These are phyloP conservation scores for Acholoe squamosa DNA, from an alignment of 2,888 invertebrate species.

Conservation along the genomic window DNA sequence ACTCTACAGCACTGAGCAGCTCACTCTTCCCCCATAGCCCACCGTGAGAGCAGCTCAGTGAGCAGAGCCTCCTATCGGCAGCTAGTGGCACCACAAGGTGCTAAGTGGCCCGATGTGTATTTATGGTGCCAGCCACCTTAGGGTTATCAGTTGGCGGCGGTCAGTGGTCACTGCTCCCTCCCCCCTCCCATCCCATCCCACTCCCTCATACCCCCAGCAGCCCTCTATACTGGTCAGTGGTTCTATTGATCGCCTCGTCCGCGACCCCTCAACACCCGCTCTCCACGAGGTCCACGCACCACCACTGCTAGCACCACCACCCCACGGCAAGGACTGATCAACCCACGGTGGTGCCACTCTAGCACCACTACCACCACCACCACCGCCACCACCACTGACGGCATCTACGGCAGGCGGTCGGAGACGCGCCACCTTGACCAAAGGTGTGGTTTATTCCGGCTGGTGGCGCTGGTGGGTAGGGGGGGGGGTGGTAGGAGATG, in stretches of 20 bases:
- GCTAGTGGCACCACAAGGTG: background rate
- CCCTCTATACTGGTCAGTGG: background rate
- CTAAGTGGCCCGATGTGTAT: conserved; percentile 56
- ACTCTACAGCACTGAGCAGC: background rate
- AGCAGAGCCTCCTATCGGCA: background rate
- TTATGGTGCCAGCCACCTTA: conserved; percentile 28
- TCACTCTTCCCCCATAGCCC: background rate
- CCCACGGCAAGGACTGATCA: conserved; percentile 27
- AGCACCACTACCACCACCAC: background rate
- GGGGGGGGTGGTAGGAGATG: background rate
- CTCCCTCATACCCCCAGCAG: background rate
- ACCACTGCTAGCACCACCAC: conserved; percentile 12
- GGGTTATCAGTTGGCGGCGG: conserved; percentile 44
- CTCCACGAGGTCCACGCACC: background rate
- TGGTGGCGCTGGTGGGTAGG: background rate
- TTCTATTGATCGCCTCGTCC: conserved; percentile 31
- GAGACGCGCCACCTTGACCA: conserved; percentile 41
- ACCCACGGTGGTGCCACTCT: background rate
- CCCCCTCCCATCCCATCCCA: background rate
- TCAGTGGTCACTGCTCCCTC: conserved; percentile 34
- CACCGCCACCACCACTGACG: background rate
- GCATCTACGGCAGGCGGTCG: background rate
- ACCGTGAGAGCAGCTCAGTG: no score
- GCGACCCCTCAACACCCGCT: background rate
- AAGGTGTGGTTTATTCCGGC: conserved; percentile 43